Base-by-base conservation (phyloP, 2,888 invertebrate species). In the Antheraea assamensis region DNA sequence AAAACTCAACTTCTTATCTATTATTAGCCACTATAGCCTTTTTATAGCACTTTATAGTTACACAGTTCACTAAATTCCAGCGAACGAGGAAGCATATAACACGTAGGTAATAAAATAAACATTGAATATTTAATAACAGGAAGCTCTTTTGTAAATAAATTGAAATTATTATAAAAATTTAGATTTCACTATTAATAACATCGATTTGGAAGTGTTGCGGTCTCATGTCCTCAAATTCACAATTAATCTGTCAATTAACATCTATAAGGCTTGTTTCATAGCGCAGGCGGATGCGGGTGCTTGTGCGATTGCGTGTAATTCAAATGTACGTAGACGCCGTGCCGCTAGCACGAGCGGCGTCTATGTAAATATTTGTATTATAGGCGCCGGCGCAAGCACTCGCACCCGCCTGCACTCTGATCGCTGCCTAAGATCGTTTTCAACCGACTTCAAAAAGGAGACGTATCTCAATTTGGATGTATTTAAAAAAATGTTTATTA, bases 81-180 rank as follows among this genome's bases (percentile, higher is more conserved):
- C 88, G 85, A 89, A 88, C 86, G 85, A 85, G 77, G 77, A 79
- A 79, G 80, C 78, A 73, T 78, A 77, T 76, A 75, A 76, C 74
- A 74, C 78, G 76, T 80, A 79, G 76, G 76, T 71, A 75, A 55
- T 73, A 80, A 82, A 80, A 79, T 81, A 82, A 79, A 78, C 77
- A 78, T 77, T 77, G 61, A 77, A 75, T 75, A 79, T 79, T 81
- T 79, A 79, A 78, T 81, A 83, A 86, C 80, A 79, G 83, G 86
- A 86, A 87, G 87, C 86, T 87, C 86, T 80, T 82, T 80, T 78
- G 74, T 80, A 78, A 79, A 79, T 15, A 77, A 78, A 78, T 58
- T 58, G 30, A 64, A n/a, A 64, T 64, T 30, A 17, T 64, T 30
- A 15, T 30, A 17, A 64, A n/a, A 35, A n/a, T 68, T 21, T 58